Percentiles rank a stretch among this genome's conserved stretches.
Conservation (phyloP, 2,113 vertebrate genomes). For the Pluvialis apricaria region DNA sequence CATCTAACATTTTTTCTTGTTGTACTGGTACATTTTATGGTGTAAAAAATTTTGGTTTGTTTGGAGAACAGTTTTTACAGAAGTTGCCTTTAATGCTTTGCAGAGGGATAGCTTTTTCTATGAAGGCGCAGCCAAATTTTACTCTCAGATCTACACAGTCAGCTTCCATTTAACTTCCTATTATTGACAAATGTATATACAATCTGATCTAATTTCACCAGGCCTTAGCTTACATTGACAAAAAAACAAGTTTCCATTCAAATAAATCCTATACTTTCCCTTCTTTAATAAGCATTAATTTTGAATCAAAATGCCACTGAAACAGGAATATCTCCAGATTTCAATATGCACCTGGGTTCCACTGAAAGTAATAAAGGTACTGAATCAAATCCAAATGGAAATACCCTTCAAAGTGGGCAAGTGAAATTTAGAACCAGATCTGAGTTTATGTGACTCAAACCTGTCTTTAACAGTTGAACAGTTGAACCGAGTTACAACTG, state of each 20-base stretch:
- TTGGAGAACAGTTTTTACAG: background rate
- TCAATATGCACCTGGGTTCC: background rate
- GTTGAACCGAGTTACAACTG: background rate
- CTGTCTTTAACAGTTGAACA: background rate
- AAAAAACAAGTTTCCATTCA: background rate
- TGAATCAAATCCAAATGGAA: background rate
- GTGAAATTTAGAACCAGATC: background rate
- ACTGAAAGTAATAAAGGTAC: background rate
- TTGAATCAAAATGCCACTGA: background rate
- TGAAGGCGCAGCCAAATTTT: background rate
- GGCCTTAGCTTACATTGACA: background rate
- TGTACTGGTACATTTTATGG: background rate
- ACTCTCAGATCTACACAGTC: background rate
- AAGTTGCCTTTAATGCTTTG: background rate
- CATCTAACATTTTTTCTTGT: background rate
- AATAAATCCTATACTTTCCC: background rate
- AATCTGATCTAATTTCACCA: background rate
- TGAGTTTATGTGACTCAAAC: background rate
- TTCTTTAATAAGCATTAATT: background rate
- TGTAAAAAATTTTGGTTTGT: background rate
- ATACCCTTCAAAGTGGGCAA: background rate
- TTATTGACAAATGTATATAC: background rate
- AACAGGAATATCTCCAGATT: background rate
- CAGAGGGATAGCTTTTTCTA: background rate
- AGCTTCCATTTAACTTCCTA: background rate